phyloP scores from a whole-genome alignment of 2,797 vertebrate species.

The Necrosyrtes monachus region DNA sequence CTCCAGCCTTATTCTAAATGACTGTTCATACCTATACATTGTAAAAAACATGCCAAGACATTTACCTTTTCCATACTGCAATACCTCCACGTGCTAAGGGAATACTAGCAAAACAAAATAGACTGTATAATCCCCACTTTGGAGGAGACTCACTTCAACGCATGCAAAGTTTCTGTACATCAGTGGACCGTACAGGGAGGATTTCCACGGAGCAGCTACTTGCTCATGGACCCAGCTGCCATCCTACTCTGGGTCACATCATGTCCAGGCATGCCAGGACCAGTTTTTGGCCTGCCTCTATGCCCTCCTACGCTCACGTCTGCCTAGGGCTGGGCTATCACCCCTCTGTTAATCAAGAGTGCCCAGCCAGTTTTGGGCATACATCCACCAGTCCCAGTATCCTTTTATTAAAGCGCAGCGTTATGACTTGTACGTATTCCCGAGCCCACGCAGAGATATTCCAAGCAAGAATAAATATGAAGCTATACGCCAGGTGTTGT shows the following conservation, averaged over 20 bases:
- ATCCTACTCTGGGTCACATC: too few relatives aligned
- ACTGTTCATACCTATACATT: not conserved
- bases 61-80: not conserved
- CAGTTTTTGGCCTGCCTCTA: not conserved
- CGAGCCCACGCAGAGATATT: not conserved
- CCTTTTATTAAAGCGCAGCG: not conserved
- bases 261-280: not conserved
- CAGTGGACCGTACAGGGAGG: not conserved
- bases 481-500: not conserved
- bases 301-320: not conserved
- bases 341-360: accelerated
- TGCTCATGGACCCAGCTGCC: not conserved
- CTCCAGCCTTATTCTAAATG: not conserved
- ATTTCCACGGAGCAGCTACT: not conserved
- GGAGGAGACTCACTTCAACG: accelerated
- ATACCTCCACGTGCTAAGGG: not conserved
- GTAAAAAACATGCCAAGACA: not conserved
- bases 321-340: not conserved
- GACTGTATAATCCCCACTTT: not conserved
- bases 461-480: not conserved
- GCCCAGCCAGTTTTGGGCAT: not conserved
- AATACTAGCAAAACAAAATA: not conserved
- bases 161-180: not conserved
- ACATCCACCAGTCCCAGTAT: not conserved
- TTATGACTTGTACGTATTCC: not conserved